These are phyloP conservation scores for Ecliptopera silaceata DNA, from an alignment of 2,888 invertebrate genomes.

Conservation along the genomic window DNA sequence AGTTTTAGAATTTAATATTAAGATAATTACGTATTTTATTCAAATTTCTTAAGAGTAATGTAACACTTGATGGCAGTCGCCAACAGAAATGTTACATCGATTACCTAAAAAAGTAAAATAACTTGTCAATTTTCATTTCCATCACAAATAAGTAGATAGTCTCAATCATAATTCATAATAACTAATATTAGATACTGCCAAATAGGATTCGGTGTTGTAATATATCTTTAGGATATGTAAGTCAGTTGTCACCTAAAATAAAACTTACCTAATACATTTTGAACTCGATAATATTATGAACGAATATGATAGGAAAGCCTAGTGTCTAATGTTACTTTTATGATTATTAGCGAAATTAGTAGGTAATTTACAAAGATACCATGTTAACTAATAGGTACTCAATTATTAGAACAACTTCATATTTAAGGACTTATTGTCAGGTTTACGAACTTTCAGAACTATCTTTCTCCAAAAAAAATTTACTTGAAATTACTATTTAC, in stretches of 20 bases:
- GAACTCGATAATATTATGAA: constrained; percentile 40
- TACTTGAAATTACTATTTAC: background rate
- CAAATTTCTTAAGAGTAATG: constrained; percentile 1
- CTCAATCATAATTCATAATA: constrained; percentile 50
- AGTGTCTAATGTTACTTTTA: constrained; percentile 67
- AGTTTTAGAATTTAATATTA: constrained; percentile 7
- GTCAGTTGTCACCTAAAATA: constrained; percentile 29
- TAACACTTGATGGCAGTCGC: background rate
- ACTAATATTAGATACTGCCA: constrained; percentile 76
- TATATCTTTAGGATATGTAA: constrained; percentile 47
- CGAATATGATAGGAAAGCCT: constrained; percentile 45
- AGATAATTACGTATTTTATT: constrained; percentile 12
- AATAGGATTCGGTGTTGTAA: constrained; percentile 77
- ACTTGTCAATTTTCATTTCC: constrained; percentile 69
- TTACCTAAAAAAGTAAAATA: constrained; percentile 22
- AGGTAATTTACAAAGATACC: constrained; percentile 17
- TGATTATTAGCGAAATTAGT: constrained; percentile 46
- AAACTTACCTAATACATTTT: constrained; percentile 34
- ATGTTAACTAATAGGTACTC: constrained; percentile 11
- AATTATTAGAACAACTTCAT: constrained; percentile 20
- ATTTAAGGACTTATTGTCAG: constrained; percentile 1
- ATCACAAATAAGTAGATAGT: constrained; percentile 48
- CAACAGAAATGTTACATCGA: constrained; percentile 5
- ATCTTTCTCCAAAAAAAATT: background rate
- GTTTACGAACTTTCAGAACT: background rate